These are phyloP conservation scores for Probaryconus sp. DNA, from an alignment of 1,140 invertebrate species.

Conservation along the genomic window DNA sequence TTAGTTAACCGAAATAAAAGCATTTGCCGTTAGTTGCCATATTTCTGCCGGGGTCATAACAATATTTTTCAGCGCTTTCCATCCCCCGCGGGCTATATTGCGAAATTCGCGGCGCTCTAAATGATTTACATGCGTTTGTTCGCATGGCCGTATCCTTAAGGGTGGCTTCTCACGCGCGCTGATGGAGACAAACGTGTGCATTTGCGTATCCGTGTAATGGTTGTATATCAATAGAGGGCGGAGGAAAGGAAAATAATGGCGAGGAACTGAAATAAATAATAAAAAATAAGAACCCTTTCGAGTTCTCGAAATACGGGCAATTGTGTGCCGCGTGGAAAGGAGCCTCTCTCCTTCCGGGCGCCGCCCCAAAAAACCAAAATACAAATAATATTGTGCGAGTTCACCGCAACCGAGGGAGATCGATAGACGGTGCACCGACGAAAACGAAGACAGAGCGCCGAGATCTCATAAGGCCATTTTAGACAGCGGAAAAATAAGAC, in stretches of 20 bases:
- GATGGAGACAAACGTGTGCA: slow-evolving; percentile 34
- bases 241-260: slow-evolving; percentile 29
- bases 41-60: not conserved
- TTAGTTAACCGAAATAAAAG: slow-evolving; percentile 28
- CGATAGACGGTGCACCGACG: slow-evolving; percentile 15
- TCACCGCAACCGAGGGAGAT: slow-evolving; percentile 41
- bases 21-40: not conserved
- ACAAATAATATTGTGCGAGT: slow-evolving; percentile 73
- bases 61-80: not conserved
- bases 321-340: slow-evolving; percentile 60
- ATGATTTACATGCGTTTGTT: slow-evolving; percentile 34
- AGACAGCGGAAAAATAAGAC: slow-evolving; percentile 38
- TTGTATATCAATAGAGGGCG: slow-evolving; percentile 53
- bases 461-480: slow-evolving; percentile 66
- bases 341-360: slow-evolving; percentile 64
- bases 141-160: slow-evolving; percentile 14
- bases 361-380: slow-evolving; percentile 77
- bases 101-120: slow-evolving; percentile 14
- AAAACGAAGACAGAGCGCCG: slow-evolving; percentile 29
- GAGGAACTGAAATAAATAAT: slow-evolving; percentile 52
- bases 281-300: slow-evolving; percentile 39
- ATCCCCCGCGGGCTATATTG: not conserved
- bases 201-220: slow-evolving; percentile 24
- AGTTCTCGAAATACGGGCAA: slow-evolving; percentile 66
- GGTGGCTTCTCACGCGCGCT: slow-evolving; percentile 63